Conservation (phyloP, 2,888 invertebrate species). For the Nasonia oneida region DNA sequence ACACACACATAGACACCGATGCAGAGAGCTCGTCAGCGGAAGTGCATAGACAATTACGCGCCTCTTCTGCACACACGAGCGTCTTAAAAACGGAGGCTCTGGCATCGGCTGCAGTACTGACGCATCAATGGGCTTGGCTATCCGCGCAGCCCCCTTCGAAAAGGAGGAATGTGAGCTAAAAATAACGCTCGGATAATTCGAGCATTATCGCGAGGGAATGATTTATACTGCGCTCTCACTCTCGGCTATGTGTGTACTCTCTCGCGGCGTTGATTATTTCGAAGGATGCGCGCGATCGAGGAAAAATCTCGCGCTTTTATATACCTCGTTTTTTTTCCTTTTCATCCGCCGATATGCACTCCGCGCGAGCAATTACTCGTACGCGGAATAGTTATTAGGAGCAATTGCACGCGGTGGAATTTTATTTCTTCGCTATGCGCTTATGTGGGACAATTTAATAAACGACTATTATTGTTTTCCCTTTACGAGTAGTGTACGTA, state of each 20-base stretch:
- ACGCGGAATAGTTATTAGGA: slow-evolving; percentile 17
- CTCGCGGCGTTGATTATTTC: neutral
- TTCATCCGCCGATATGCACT: neutral
- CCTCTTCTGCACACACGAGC: neutral
- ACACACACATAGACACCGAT: neutral
- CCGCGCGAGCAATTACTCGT: neutral
- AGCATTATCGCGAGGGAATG: neutral
- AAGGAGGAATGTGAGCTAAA: neutral
- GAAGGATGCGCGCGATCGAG: neutral
- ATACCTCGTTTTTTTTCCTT: neutral
- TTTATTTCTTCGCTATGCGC: neutral
- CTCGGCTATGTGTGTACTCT: neutral
- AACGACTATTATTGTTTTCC: neutral
- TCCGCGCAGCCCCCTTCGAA: neutral
- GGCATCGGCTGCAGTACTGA: neutral
- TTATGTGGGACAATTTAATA: neutral
- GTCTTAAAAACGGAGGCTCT: neutral
- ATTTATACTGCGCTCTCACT: neutral
- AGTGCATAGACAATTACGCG: slow-evolving; percentile 36
- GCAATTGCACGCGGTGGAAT: neutral
- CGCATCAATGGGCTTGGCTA: slow-evolving; percentile 2
- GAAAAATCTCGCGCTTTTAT: neutral
- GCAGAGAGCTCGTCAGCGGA: slow-evolving; percentile 16
- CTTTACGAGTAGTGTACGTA: neutral
- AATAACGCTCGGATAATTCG: slow-evolving; percentile 21